Evolutionary conservation across 2,113 vertebrate species (phyloP), one percentile per base, ranked within the genome.

Genomic region (Orycteropus afer): DNA sequence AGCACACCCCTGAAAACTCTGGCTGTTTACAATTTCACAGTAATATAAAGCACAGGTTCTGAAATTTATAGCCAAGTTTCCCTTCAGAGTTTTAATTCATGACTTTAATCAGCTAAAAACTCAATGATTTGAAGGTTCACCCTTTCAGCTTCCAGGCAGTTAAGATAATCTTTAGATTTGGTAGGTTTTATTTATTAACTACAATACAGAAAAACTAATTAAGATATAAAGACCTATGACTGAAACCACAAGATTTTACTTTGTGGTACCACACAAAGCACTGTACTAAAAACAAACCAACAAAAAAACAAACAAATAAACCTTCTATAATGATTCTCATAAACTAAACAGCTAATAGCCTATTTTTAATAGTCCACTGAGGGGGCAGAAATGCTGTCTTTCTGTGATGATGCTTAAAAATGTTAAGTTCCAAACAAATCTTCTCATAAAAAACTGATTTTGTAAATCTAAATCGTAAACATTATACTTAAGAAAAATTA

Each of bases 151-250:
- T 63, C 23, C 55, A 78, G 49, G 32, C n/a, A 94, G 55, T 55
- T 71, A 96, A 93, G 95, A 96, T 90, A 55, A 92, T 49, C 74
- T 82, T 29, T 88, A 51, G 4, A 90, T 65, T 17, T 40, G 59
- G 4, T 42, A 73, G 71, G 20, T 88, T 91, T 84, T 85, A 94
- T 9, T 94, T 53, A 90, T 69, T 89, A 91, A 81, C 69, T 91
- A 84, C 93, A 84, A 91, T 1, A 67, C 3, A 47, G 55, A 74
- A 95, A 89, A 93, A 80, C 57, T 57, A 73, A 83, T 63, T 57
- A 73, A 83, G 14, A 86, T 76, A 95, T 53, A 93, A 92, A 90
- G 73, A 93, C 49, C 42, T 80, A 49, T n/a, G 65, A 87, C 34
- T 80, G 27, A 91, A 96, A 91, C 61, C 57, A 94, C 32, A 89